Conservation (phyloP, 2,113 vertebrate genomes). For the Eudyptes chrysolophus region DNA sequence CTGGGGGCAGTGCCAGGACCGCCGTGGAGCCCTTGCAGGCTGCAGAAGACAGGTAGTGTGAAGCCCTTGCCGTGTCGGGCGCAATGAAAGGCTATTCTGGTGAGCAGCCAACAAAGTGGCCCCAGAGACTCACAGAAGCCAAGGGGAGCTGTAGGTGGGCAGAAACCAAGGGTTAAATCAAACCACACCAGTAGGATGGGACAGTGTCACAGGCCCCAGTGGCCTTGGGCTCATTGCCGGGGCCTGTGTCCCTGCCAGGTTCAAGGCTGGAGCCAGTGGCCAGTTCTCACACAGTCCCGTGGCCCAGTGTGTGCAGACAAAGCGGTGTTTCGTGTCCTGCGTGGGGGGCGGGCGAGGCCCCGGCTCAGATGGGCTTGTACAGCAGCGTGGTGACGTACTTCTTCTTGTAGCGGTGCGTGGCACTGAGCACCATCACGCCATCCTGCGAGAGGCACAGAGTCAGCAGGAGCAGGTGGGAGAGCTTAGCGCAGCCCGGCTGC, state of each 20-base stretch:
- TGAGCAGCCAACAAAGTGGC: constrained; percentile 21
- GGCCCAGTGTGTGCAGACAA: constrained; percentile 52
- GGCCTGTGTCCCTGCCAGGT: background rate
- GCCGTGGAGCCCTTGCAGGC: background rate
- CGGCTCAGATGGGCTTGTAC: constrained; percentile 73
- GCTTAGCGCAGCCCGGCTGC: background rate
- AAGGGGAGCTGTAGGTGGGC: constrained; percentile 7
- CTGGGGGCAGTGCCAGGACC: background rate
- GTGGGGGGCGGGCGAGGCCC: background rate
- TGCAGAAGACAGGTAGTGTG: background rate
- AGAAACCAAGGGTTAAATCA: constrained; percentile 46
- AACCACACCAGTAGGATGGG: constrained; percentile 62
- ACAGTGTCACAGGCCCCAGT: constrained; percentile 44
- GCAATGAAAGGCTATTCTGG: background rate
- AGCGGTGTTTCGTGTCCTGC: constrained; percentile 29
- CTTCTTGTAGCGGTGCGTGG: constrained; percentile 97
- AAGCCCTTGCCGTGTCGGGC: background rate
- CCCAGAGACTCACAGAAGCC: constrained; percentile 36
- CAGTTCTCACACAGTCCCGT: constrained; percentile 38
- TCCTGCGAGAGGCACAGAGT: constrained; percentile 73
- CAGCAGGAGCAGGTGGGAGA: background rate
- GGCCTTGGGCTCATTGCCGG: background rate
- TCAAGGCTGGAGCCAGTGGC: background rate
- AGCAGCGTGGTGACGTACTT: constrained; percentile 95
- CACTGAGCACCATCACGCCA: constrained; percentile 96